Evolutionary conservation across 1,140 invertebrate species (phyloP).

Genomic region (Solen grandis): DNA sequence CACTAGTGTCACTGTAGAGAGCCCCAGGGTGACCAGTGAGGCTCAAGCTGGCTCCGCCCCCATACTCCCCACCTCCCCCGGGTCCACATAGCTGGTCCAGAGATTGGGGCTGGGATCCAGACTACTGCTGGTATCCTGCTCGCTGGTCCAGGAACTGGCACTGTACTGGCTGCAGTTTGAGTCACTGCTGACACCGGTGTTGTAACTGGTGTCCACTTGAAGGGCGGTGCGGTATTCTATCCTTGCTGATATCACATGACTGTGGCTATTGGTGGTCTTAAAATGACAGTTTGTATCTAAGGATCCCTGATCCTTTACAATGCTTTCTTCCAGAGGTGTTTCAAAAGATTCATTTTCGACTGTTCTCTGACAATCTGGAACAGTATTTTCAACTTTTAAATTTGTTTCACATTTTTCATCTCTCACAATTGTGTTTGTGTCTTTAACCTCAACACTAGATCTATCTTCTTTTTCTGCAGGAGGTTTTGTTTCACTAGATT

Average conservation of each 20-base stretch:
- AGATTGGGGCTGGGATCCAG: slow-evolving; percentile 49
- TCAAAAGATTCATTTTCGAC: not conserved
- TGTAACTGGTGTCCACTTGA: slow-evolving; percentile 50
- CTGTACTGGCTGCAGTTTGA: slow-evolving; percentile 55
- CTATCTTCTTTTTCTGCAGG: too few species aligned
- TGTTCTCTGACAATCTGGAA: not conserved
- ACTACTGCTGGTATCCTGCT: slow-evolving; percentile 48
- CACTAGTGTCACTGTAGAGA: slow-evolving; percentile 48
- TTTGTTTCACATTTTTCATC: not conserved
- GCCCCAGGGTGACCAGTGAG: not conserved
- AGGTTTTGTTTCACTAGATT: too few species aligned
- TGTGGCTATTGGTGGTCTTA: not conserved
- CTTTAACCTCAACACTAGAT: too few species aligned
- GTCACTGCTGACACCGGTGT: slow-evolving; percentile 44
- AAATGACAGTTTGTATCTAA: not conserved
- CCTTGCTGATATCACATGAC: too few species aligned
- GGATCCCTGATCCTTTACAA: not conserved
- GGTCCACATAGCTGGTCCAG: slow-evolving; percentile 40
- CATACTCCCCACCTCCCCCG: not conserved
- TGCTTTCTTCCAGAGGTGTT: slow-evolving; percentile 2
- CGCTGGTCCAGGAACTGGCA: slow-evolving; percentile 48
- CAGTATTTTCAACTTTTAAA: not conserved
- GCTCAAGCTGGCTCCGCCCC: not conserved
- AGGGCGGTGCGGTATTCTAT: slow-evolving; percentile 44
- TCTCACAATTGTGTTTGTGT: too few species aligned